Conservation (phyloP, 2,797 vertebrate genomes). For the Limnodromus scolopaceus region DNA sequence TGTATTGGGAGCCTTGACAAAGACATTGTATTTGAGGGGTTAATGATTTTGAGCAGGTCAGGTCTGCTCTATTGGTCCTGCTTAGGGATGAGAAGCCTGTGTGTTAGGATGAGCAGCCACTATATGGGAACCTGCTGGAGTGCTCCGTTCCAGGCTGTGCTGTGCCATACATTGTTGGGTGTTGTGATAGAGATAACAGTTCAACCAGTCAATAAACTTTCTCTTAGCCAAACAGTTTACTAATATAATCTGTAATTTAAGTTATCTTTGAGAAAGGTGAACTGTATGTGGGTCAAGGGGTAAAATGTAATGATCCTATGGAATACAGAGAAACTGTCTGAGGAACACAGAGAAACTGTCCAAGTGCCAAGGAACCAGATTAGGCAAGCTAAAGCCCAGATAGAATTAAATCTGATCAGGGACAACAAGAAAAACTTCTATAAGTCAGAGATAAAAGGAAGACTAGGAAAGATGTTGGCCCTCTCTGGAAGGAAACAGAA, state of each 20-base stretch:
- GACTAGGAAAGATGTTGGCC: too few species aligned
- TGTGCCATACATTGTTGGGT: rapidly evolving
- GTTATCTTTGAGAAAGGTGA: background rate
- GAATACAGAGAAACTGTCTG: too few species aligned
- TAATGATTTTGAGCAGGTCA: background rate
- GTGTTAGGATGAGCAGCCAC: background rate
- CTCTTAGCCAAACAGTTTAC: background rate
- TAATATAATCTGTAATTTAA: background rate
- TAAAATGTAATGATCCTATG: background rate
- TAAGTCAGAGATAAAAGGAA: too few species aligned
- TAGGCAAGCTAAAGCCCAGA: too few species aligned
- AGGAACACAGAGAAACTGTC: too few species aligned
- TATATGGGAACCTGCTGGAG: background rate
- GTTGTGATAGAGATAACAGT: background rate
- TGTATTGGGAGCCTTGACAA: background rate
- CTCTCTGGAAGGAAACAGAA: too few species aligned
- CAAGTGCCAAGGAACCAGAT: too few species aligned
- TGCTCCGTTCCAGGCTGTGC: background rate
- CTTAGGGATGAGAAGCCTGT: background rate
- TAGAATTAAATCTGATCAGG: too few species aligned
- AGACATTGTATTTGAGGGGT: background rate
- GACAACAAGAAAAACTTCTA: too few species aligned
- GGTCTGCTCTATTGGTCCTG: background rate
- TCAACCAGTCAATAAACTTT: background rate
- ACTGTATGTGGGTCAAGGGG: background rate